phyloP scores from a whole-genome alignment of 1,140 invertebrate species.

The Philaenus spumarius region DNA sequence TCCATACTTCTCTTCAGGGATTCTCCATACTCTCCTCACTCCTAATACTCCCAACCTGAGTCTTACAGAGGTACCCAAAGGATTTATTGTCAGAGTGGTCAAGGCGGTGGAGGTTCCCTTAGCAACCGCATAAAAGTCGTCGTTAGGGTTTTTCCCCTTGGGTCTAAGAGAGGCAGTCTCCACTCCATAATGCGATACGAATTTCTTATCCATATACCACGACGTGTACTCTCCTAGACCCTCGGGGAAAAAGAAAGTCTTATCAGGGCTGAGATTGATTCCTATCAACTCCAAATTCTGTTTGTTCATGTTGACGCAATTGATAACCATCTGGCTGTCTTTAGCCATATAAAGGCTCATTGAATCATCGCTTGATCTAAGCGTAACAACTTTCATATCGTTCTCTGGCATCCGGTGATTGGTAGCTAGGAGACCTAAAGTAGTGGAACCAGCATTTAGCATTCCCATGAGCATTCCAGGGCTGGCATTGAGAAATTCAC shows the following conservation, averaged over 20 bases:
- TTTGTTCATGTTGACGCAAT: neutral
- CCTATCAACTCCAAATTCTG: neutral
- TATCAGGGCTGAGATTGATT: too few species aligned
- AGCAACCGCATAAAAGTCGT: too few species aligned
- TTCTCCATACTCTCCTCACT: neutral
- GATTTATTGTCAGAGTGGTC: neutral
- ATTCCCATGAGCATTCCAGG: constrained; percentile 23
- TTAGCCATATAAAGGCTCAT: neutral
- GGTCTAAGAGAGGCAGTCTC: too few species aligned
- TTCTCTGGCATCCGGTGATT: too few species aligned
- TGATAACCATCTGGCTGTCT: neutral
- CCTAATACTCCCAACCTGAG: neutral
- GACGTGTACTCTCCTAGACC: too few species aligned
- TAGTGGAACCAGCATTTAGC: constrained; percentile 18
- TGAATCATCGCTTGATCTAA: constrained; percentile 15
- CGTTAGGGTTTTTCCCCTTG: too few species aligned
- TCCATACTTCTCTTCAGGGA: neutral
- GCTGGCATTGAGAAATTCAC: neutral
- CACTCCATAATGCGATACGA: too few species aligned
- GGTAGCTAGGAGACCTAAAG: constrained; percentile 10
- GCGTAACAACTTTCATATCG: neutral
- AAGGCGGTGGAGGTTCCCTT: neutral
- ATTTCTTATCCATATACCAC: too few species aligned
- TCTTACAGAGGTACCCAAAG: neutral
- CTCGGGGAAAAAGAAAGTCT: neutral